Base-by-base conservation (phyloP, 2,888 invertebrate genomes). In the Nomada lathburiana region DNA sequence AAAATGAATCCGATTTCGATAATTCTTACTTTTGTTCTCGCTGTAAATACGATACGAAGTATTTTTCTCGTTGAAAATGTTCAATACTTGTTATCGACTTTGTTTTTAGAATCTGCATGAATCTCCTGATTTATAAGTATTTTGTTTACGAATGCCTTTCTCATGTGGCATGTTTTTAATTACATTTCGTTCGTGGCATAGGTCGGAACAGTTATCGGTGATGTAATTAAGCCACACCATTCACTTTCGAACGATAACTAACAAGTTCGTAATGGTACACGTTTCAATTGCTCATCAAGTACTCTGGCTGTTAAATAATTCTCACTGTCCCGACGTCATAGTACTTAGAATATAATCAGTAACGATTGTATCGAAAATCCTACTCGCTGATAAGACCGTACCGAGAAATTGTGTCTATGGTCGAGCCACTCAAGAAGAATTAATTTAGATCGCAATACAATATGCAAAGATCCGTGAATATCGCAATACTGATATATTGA, bases 161-260 rank as follows among this genome's bases (percentile, higher is more conserved):
- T 20, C 18, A 9, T 36, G 13, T 26, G 13, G n/a, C 26, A 4
- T 4, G 44, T 23, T 47, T 55, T 13, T 55, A 44, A 47, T 70
- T 70, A 47, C 44, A 13, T 47, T 16, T 62, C 29, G 16, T 23
- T 7, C 29, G 20, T 53, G 75, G 26, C 29, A 70, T 70, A 76
- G 70, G 70, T 76, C 71, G 53, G 13, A n/a, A 13, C 18, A 29
- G 36, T 68, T 29, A 80, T 71, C 80, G 42, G 1, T 79, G 80
- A 68, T 60, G 71, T 20, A 80, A 79, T 79, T 55, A 53, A 23
- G 13, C 26, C 55, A 52, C 50, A 42, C 5, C 20, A 26, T 29
- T 18, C 5, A 16, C 77, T 20, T 70, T 79, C 23, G 3, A 23
- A 44, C 18, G 10, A 57, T 42, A 67, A 55, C 42, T 23, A n/a